Evolutionary conservation across 2,797 vertebrate genomes (phyloP).

Genomic region (Psittacula derbiana): DNA sequence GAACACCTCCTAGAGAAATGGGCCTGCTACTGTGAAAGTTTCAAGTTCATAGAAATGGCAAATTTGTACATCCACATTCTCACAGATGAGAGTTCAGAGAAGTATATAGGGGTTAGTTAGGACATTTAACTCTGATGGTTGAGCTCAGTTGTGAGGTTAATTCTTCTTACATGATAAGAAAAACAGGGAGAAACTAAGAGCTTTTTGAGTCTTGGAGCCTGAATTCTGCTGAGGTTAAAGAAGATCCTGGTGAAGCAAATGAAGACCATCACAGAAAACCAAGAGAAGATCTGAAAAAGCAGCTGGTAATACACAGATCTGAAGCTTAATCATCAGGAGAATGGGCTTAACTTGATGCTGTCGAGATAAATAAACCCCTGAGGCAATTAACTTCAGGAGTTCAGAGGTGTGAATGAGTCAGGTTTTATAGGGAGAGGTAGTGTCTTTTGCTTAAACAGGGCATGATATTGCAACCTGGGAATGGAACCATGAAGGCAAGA

Average conservation of each 20-base stretch:
- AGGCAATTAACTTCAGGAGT: not conserved
- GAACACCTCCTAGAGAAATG: not conserved
- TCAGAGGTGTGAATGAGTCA: not conserved
- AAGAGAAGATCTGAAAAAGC: not conserved
- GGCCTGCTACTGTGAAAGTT: not conserved
- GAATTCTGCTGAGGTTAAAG: not conserved
- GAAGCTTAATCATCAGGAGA: not conserved
- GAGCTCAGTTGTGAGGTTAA: not conserved
- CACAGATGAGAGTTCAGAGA: not conserved
- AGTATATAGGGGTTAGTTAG: not conserved
- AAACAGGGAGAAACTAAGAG: not conserved
- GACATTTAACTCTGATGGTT: not conserved
- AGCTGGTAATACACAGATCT: not conserved
- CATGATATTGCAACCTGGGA: not conserved
- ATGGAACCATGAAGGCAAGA: not conserved
- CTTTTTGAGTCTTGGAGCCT: not conserved
- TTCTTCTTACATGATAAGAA: not conserved
- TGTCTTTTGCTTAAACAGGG: not conserved
- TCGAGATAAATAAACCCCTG: not conserved
- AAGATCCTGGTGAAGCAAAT: not conserved
- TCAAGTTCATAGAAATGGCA: not conserved
- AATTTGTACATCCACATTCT: not conserved
- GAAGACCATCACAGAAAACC: not conserved
- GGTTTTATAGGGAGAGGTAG: not conserved
- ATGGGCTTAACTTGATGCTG: not conserved